A percentile compares a stretch with the other conserved stretches of the same genome.
These are phyloP conservation scores for Hydropsyche betteni DNA, from an alignment of 2,888 invertebrate genomes.

Conservation along the genomic window DNA sequence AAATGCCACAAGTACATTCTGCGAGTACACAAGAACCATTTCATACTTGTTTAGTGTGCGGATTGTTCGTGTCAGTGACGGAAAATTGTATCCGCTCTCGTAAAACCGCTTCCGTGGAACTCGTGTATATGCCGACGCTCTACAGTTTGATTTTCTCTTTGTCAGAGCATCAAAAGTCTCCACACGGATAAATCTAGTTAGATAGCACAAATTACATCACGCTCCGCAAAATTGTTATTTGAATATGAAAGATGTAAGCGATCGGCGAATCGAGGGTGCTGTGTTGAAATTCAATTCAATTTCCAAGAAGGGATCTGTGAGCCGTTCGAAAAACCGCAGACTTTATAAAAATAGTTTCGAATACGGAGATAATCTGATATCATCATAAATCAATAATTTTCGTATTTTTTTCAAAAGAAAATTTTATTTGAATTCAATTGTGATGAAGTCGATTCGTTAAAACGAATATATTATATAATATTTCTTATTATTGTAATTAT, in stretches of 20 bases:
- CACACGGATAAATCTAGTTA: slow-evolving; percentile 14
- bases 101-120: too few species aligned
- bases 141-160: slow-evolving; percentile 13
- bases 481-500: too few species aligned
- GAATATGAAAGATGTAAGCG: slow-evolving; percentile 31
- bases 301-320: background rate
- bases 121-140: background rate
- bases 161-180: slow-evolving; percentile 7
- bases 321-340: background rate
- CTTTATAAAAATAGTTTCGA: slow-evolving; percentile 6
- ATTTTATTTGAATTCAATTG: background rate
- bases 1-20: too few species aligned
- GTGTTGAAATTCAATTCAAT: slow-evolving; percentile 23
- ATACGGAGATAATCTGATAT: background rate
- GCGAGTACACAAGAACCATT: too few species aligned
- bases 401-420: too few species aligned
- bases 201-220: slow-evolving; percentile 30
- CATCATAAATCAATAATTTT: too few species aligned
- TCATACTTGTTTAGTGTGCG: too few species aligned
- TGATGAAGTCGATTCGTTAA: background rate
- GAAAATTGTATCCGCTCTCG: too few species aligned
- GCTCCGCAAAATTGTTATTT: slow-evolving; percentile 26
- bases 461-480: too few species aligned
- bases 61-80: background rate
- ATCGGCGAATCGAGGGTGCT: slow-evolving; percentile 6